Evolutionary conservation across 2,113 vertebrate genomes (phyloP).

Genomic region (Hylia prasina): DNA sequence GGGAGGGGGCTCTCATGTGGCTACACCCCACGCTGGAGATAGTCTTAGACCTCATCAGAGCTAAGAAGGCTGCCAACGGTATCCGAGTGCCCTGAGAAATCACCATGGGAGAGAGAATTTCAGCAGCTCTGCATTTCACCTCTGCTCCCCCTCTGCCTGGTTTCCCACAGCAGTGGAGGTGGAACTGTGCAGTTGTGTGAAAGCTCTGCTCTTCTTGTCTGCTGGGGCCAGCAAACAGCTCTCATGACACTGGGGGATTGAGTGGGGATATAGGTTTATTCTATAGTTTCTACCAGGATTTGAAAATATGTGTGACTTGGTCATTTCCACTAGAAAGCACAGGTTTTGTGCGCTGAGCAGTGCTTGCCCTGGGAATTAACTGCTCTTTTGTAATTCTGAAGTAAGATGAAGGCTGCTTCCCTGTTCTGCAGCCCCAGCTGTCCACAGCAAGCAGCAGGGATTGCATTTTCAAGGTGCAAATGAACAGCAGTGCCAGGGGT

Average conservation of each 20-base stretch:
- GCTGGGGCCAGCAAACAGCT: background rate
- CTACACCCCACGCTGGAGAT: background rate
- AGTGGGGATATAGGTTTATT: background rate
- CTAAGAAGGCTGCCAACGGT: background rate
- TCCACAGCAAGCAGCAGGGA: background rate
- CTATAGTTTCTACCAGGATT: background rate
- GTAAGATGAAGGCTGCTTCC: background rate
- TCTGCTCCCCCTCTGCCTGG: background rate
- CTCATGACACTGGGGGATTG: background rate
- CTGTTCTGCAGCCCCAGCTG: background rate
- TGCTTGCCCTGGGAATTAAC: background rate
- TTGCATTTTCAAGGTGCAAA: background rate
- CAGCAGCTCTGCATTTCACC: background rate
- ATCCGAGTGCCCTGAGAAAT: background rate
- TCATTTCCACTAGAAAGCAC: background rate
- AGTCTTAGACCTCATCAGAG: background rate
- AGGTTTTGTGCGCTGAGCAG: background rate
- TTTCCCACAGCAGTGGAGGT: background rate
- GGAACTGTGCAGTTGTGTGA: background rate
- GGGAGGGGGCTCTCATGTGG: background rate
- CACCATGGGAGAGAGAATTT: rapidly evolving
- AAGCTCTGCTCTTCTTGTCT: background rate
- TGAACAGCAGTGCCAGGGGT: background rate
- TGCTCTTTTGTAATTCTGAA: background rate
- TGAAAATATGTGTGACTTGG: background rate